A percentile compares a stretch with the other conserved stretches of the same genome.
These are phyloP conservation scores for Dendrolimus pini DNA, from an alignment of 2,888 invertebrate species.

Conservation along the genomic window DNA sequence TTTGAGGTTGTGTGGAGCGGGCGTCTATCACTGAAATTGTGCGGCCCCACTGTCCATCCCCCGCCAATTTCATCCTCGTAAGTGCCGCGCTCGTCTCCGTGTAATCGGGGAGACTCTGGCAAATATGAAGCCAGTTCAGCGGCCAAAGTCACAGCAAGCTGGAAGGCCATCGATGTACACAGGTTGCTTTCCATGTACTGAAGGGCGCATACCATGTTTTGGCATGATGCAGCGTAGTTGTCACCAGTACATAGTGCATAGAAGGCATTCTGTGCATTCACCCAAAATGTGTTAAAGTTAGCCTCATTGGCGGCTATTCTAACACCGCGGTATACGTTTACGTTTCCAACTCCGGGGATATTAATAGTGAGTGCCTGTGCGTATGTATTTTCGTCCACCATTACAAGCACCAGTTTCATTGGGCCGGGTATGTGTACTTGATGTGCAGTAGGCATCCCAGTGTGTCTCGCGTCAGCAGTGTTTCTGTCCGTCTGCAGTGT, in stretches of 20 bases:
- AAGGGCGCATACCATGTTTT: slow-evolving; percentile 5
- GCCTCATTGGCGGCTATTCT: slow-evolving; percentile 1
- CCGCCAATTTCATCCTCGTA: slow-evolving; percentile 7
- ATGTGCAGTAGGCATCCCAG: slow-evolving; percentile 6
- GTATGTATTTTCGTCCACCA: slow-evolving; percentile 8
- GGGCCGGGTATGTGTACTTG: slow-evolving; percentile 7
- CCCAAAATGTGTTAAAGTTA: slow-evolving; percentile 1
- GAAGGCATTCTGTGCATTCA: slow-evolving; percentile 1
- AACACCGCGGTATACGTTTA: slow-evolving; percentile 4
- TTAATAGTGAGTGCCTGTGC: not conserved
- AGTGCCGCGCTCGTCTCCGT: not conserved
- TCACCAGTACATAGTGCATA: not conserved
- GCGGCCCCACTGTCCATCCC: slow-evolving; percentile 4
- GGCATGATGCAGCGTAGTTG: slow-evolving; percentile 4
- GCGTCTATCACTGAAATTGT: not conserved
- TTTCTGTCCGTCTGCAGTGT: too few relatives aligned
- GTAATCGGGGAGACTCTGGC: slow-evolving; percentile 5
- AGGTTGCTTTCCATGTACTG: slow-evolving; percentile 7
- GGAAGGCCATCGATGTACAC: slow-evolving; percentile 5
- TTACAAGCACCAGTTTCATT: slow-evolving; percentile 2
- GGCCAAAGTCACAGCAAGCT: slow-evolving; percentile 5
- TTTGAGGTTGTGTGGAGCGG: not conserved
- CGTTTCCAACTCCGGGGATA: not conserved
- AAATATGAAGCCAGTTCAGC: slow-evolving; percentile 4
- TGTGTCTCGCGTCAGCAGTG: too few relatives aligned